Evolutionary conservation across 1,140 invertebrate species (phyloP), one percentile per base, ranked within the genome.

Genomic region (Eufriesea mexicana): DNA sequence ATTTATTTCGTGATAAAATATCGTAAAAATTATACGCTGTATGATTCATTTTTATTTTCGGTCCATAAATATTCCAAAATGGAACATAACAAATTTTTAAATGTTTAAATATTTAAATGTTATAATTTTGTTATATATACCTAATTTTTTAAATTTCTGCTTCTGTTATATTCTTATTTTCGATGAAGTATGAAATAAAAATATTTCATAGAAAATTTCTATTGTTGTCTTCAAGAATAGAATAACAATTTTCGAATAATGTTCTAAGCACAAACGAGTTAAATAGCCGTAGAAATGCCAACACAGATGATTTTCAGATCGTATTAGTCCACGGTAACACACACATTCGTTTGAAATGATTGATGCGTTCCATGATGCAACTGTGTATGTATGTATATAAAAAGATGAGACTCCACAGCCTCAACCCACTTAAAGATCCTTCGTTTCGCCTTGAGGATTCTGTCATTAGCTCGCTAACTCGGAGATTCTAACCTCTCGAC

Each of bases 401-500:
- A 89, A 85, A 83, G 85, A 89, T 76, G 86, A 72, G 84, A 86
- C 81, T 84, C 72, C 80, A 62, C 84, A 89, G 83, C 91, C 91
- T 92, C 91, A 91, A 91, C 89, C 90, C 84, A 91, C 89, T 92
- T 91, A 89, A 74, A 74, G 85, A 90, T 84, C 73, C 88, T 86
- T 84, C 84, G 81, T 73, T 67, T 90, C 77, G 80, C 88, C 88
- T 91, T 89, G 89, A 86, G 79, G 83, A 85, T 80, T 54, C 55
- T 82, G 84, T 72, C 70, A 84, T 89, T 84, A 82, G 76, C 61
- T 85, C 73, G 47, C 23, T 49, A 28, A 79, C 42, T 59, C 20
- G 51, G 5, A 70, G 42, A 59, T 70, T 70, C 66, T 68, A 70
- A 67, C 12, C 42, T 74, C 71, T 45, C 35, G 14, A 45, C 49